Conservation (phyloP, 2,113 vertebrate species). For the Chloebia gouldiae region DNA sequence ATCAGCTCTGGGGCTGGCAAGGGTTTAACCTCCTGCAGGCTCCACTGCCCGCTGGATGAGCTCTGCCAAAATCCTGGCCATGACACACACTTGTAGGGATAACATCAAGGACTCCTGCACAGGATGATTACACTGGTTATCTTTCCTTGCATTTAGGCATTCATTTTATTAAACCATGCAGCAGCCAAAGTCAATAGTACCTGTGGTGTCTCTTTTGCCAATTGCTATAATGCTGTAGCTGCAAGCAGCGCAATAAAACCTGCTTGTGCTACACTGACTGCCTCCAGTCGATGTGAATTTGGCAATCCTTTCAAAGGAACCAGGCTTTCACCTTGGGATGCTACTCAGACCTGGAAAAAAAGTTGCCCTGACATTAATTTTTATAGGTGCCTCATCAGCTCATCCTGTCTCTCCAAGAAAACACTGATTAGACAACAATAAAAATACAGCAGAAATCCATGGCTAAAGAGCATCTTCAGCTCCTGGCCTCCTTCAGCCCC, state of each 20-base stretch:
- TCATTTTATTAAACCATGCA: background rate
- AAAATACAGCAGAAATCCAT: background rate
- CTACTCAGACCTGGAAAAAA: background rate
- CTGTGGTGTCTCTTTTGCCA: background rate
- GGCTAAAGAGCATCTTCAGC: background rate
- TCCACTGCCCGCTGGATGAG: background rate
- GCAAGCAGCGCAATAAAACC: constrained; percentile 22
- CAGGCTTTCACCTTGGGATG: background rate
- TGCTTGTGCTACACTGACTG: background rate
- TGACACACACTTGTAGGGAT: rapidly evolving
- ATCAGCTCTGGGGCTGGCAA: background rate
- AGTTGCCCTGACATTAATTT: background rate
- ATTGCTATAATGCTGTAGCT: background rate
- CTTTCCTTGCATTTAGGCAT: background rate
- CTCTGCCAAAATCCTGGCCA: background rate
- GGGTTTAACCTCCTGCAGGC: background rate
- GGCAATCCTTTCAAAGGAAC: background rate
- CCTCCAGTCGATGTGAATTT: background rate
- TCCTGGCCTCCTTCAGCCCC: background rate
- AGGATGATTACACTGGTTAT: background rate
- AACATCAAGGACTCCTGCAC: background rate
- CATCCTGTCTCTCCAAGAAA: background rate
- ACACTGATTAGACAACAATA: background rate
- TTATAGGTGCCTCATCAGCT: background rate
- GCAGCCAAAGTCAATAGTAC: background rate